Percentiles rank a stretch among this genome's conserved stretches.
These are phyloP conservation scores for Trissolcus basalis DNA, from an alignment of 1,140 invertebrate species.

Conservation along the genomic window DNA sequence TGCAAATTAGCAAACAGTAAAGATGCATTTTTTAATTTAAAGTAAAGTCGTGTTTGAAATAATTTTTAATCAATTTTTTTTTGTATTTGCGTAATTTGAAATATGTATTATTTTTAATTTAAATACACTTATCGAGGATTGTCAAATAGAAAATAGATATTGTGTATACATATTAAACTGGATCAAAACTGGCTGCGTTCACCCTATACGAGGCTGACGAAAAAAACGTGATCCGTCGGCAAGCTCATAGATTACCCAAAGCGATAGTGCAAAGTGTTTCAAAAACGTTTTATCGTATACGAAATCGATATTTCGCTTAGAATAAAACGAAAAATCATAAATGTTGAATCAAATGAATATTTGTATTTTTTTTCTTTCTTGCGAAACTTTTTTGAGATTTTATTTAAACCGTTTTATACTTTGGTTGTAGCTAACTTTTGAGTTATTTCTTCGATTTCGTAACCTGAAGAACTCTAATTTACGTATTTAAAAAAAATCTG, in stretches of 20 bases:
- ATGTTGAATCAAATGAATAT: not conserved
- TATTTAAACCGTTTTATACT: no score
- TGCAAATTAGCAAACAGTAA: no score
- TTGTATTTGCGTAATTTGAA: not conserved
- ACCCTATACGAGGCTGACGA: slow-evolving; percentile 1
- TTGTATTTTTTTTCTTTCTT: not conserved
- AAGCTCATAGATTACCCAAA: slow-evolving; percentile 29
- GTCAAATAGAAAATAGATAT: slow-evolving; percentile 32
- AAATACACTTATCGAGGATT: slow-evolving; percentile 4
- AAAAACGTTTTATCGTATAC: no score
- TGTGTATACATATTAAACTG: slow-evolving; percentile 34
- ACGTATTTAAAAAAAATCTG: not conserved
- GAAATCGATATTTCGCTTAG: no score
- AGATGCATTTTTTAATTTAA: no score
- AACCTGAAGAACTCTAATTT: no score
- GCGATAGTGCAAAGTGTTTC: not conserved
- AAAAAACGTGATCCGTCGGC: slow-evolving; percentile 48
- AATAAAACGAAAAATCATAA: not conserved
- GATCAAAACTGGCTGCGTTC: slow-evolving; percentile 8
- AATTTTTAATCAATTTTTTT: not conserved
- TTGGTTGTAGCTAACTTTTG: no score
- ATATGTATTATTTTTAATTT: not conserved
- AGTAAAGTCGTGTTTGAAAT: no score
- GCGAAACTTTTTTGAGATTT: no score
- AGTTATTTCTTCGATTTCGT: no score